Percentiles rank a stretch among this genome's conserved stretches.
Evolutionary conservation across 2,113 vertebrate genomes (phyloP).

Genomic region (Phylloscopus trochilus): DNA sequence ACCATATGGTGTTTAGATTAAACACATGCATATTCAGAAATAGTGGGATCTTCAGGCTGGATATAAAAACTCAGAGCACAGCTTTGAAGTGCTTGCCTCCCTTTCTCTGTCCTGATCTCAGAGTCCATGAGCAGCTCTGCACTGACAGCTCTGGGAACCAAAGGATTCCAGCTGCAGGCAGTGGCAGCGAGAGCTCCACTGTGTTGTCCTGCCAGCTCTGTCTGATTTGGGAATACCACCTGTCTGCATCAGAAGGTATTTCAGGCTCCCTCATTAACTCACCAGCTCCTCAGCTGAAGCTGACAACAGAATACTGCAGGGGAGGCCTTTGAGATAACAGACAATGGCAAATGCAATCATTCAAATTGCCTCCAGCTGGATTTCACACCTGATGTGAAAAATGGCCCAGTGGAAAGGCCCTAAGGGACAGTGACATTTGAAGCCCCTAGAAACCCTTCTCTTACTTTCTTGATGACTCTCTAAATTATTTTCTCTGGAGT

Average conservation of each 20-base stretch:
- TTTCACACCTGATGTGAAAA: background rate
- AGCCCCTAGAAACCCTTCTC: background rate
- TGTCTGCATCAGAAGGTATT: background rate
- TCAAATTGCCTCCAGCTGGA: background rate
- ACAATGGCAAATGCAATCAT: background rate
- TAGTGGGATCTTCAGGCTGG: background rate
- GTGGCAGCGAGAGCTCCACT: background rate
- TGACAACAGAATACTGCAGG: background rate
- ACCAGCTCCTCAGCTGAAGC: background rate
- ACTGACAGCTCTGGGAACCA: background rate
- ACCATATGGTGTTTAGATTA: conserved; percentile 41
- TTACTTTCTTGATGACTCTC: background rate
- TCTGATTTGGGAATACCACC: background rate
- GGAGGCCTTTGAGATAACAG: background rate
- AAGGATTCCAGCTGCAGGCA: background rate
- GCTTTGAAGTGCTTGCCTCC: background rate
- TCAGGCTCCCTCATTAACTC: background rate
- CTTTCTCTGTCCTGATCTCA: background rate
- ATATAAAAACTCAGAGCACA: background rate
- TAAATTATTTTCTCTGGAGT: background rate
- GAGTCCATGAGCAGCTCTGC: background rate
- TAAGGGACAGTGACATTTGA: background rate
- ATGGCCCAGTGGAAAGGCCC: background rate
- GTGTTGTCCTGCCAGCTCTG: background rate
- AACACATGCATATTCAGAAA: conserved; percentile 25